Base-by-base conservation (phyloP, 2,797 vertebrate genomes). In the Adelosebastes latens region DNA sequence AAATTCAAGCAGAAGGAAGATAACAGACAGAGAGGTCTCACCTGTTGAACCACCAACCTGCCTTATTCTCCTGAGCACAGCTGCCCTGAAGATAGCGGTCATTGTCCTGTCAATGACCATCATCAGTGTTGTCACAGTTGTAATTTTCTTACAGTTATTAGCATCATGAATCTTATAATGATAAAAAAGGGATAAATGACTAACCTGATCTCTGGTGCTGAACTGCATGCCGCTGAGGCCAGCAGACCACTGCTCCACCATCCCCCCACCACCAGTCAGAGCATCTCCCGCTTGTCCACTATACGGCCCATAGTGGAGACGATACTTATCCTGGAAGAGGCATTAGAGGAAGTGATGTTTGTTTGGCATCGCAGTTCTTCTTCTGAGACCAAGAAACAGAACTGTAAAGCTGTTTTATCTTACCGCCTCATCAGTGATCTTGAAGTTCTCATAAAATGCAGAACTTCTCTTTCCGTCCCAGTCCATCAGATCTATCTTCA, bases 31-130 rank as follows among this genome's bases (percentile, higher is more conserved):
- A 52, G 2, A 74, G 34, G 25, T 46, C 85, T 88, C 92, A 98
- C 97, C 97, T 97, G 95, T 98, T 98, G 80, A 96, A 98, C 97
- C 97, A 98, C 97, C 97, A 98, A 12, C 97, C 97, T 0, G 94
- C 95, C 58, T 92, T 90, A 82, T 96, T 97, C 90, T 98, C 97
- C 77, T 89, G 62, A 1, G 97, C 97, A 79, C 97, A 98, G 93
- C 90, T 98, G 85, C 97, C 97, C 65, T 95, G 92, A 72, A 94
- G 84, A 90, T 95, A 98, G 59, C 96, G 96, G 84, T 98, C 97
- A 0, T 98, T 96, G 82, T 98, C 97, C 93, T 95, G 92, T 67
- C 62, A 81, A 87, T 56, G n/a, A 80, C 1, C 14, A 46, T 2
- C 36, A 59, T 46, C 27, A 68, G 12, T 8, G 61, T 75, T 20